These are phyloP conservation scores for Cordilura impudica DNA, from an alignment of 2,888 invertebrate species.

Conservation along the genomic window DNA sequence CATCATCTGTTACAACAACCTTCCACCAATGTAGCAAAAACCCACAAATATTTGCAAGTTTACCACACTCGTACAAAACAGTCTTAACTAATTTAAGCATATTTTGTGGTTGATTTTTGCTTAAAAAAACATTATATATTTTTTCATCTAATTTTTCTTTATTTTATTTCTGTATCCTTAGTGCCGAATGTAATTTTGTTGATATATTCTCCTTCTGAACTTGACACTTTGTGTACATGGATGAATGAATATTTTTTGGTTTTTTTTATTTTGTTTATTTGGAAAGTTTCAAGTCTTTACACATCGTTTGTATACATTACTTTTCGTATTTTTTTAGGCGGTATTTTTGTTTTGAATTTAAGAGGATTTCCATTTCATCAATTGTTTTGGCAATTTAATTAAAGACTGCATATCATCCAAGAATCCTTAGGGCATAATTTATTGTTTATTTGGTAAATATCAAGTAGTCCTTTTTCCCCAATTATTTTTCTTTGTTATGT, in stretches of 20 bases:
- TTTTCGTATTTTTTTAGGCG: not conserved
- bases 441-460: conserved; percentile 11
- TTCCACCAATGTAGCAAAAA: not conserved
- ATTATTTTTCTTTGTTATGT: not conserved
- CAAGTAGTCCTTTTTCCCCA: not conserved
- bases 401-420: conserved; percentile 26
- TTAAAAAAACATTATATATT: not conserved
- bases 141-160: no score
- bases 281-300: not conserved
- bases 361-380: conserved; percentile 18
- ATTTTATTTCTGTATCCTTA: not conserved
- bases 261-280: not conserved
- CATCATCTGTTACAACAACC: not conserved
- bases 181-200: not conserved
- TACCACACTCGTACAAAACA: no score
- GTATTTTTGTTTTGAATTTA: not conserved
- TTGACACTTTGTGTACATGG: conserved; percentile 2
- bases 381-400: conserved; percentile 40
- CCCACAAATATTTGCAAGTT: not conserved
- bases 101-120: not conserved
- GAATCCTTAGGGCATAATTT: conserved; percentile 27
- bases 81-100: not conserved
- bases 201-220: not conserved
- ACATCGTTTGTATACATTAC: not conserved
- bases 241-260: not conserved